phyloP scores from a whole-genome alignment of 2,888 invertebrate species.

The Alsophila aescularia region DNA sequence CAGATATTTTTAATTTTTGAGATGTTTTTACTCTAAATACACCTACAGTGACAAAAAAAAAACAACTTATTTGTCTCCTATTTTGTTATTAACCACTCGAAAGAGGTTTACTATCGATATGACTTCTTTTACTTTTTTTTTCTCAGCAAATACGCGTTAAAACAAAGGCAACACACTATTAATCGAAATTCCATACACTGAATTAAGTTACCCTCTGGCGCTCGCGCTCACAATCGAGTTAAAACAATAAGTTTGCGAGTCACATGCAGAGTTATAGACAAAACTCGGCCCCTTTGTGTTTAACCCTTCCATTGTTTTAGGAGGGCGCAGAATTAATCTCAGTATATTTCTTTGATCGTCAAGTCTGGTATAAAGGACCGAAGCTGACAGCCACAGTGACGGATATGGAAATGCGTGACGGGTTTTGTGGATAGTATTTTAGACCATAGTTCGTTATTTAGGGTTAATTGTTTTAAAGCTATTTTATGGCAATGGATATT shows the following conservation, averaged over 20 bases:
- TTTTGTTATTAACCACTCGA: not conserved
- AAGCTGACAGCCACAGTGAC: conserved; percentile 65
- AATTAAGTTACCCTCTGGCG: conserved; percentile 75
- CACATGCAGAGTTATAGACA: conserved; percentile 83
- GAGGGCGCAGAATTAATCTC: conserved; percentile 80
- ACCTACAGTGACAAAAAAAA: no score
- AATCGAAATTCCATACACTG: conserved; percentile 49
- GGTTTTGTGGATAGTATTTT: conserved; percentile 40
- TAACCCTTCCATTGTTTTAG: conserved; percentile 77
- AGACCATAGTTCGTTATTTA: conserved; percentile 35
- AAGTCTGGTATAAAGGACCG: conserved; percentile 67
- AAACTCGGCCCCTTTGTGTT: conserved; percentile 69
- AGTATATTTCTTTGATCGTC: conserved; percentile 79
- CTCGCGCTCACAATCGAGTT: conserved; percentile 66
- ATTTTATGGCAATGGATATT: not conserved
- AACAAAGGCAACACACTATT: conserved; percentile 41
- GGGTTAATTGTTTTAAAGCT: conserved; percentile 15
- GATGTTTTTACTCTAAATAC: not conserved
- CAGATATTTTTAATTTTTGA: conserved; percentile 4
- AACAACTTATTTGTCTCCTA: no score
- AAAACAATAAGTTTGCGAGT: conserved; percentile 75
- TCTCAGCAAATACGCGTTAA: conserved; percentile 33
- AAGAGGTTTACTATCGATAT: not conserved
- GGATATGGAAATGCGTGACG: conserved; percentile 71
- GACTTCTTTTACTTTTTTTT: conserved; percentile 1